Percentiles rank a stretch among this genome's conserved stretches.
phyloP scores from a whole-genome alignment of 2,888 invertebrate genomes.

The Odontocerum albicorne region DNA sequence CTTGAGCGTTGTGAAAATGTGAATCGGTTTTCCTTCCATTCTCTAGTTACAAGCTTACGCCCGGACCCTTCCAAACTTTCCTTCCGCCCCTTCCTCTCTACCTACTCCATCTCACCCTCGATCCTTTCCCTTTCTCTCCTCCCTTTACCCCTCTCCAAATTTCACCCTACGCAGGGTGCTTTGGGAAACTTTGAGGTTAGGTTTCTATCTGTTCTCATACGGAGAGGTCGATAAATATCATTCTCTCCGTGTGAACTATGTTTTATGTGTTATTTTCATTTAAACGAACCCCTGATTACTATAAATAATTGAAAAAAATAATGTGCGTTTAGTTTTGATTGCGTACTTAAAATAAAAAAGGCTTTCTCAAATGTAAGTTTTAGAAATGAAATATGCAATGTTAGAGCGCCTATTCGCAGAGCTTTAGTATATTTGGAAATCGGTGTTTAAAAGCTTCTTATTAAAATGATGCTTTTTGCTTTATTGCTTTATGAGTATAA shows the following conservation, averaged over 20 bases:
- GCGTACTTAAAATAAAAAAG: too few relatives aligned
- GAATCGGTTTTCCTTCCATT: too few relatives aligned
- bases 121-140: constrained; percentile 16
- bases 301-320: constrained; percentile 8
- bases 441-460: constrained; percentile 17
- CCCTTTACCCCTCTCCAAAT: constrained; percentile 25
- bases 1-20: too few relatives aligned
- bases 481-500: too few relatives aligned
- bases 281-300: neutral
- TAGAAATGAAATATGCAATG: constrained; percentile 20
- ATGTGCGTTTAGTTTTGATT: too few relatives aligned
- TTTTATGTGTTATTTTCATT: constrained; percentile 15
- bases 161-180: constrained; percentile 17
- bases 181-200: constrained; percentile 31
- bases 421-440: constrained; percentile 11
- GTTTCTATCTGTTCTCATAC: constrained; percentile 34
- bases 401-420: constrained; percentile 3
- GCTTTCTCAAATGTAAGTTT: constrained; percentile 16
- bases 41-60: too few relatives aligned
- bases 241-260: constrained; percentile 20
- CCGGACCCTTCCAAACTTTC: constrained; percentile 13
- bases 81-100: constrained; percentile 17
- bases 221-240: constrained; percentile 32
- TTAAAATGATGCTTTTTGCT: constrained; percentile 6
- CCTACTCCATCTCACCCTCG: neutral